These are phyloP conservation scores for Theodoxus fluviatilis DNA, from an alignment of 2,888 invertebrate species.

Conservation along the genomic window DNA sequence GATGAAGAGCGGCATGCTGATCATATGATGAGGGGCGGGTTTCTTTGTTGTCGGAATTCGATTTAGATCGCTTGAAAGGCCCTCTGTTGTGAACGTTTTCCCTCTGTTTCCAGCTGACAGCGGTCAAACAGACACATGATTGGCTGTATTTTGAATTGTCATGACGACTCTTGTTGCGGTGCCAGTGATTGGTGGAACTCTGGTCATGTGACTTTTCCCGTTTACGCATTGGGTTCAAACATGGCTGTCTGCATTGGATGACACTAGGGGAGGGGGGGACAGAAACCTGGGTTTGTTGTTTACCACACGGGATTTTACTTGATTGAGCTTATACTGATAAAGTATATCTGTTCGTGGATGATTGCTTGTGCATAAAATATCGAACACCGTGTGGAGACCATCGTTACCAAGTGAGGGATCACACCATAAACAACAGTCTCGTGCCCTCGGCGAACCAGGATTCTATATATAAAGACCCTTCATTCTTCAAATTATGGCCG, in stretches of 20 bases:
- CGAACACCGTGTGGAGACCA: no score
- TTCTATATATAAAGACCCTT: slow-evolving; percentile 7
- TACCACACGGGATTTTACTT: no score
- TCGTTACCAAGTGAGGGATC: slow-evolving; percentile 22
- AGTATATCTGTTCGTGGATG: no score
- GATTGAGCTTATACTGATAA: no score
- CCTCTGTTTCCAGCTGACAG: no score
- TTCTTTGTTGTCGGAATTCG: no score
- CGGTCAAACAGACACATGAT: slow-evolving; percentile 44
- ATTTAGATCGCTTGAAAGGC: no score
- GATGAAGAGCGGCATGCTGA: no score
- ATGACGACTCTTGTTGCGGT: slow-evolving; percentile 55
- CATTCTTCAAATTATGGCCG: slow-evolving; percentile 49
- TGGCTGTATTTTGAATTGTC: slow-evolving; percentile 53
- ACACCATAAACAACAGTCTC: neutral
- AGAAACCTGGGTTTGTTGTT: slow-evolving; percentile 25
- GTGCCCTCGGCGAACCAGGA: slow-evolving; percentile 4
- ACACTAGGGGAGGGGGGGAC: slow-evolving; percentile 20
- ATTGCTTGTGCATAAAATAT: no score
- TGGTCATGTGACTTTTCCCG: slow-evolving; percentile 43
- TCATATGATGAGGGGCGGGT: no score
- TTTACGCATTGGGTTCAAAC: slow-evolving; percentile 51
- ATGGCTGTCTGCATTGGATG: slow-evolving; percentile 48
- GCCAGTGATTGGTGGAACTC: slow-evolving; percentile 43
- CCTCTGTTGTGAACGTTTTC: no score